A percentile compares a stretch with the other conserved stretches of the same genome.
Conservation (phyloP, 1,140 invertebrate species). For the Aporrectodea caliginosa region DNA sequence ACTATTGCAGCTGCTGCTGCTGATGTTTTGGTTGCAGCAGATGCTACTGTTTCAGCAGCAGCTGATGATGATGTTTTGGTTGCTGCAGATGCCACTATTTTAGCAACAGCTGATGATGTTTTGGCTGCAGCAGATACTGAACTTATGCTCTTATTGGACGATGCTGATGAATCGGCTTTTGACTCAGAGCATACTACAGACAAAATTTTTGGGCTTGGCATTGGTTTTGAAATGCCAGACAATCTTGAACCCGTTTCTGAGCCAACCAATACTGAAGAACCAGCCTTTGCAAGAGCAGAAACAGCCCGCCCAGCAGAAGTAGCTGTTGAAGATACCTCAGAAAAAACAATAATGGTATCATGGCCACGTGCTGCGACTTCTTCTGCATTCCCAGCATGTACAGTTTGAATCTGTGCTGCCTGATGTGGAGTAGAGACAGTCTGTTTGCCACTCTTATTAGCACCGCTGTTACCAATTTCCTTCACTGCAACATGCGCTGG, state of each 20-base stretch:
- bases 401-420: background rate
- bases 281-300: no score
- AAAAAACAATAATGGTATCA: background rate
- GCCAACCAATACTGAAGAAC: no score
- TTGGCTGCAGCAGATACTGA: background rate
- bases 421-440: background rate
- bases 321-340: background rate
- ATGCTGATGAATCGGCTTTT: background rate
- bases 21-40: no score
- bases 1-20: no score
- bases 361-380: background rate
- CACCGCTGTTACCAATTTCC: background rate
- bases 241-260: no score
- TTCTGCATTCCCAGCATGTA: background rate
- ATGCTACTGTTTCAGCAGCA: no score
- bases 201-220: no score
- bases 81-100: background rate
- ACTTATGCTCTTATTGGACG: background rate
- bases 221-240: no score
- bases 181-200: no score
- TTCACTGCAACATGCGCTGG: background rate
- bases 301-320: background rate
- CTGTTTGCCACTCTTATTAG: background rate
- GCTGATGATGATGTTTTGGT: background rate
- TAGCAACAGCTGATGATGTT: background rate